A percentile compares a stretch with the other conserved stretches of the same genome.
Conservation (phyloP, 2,113 vertebrate genomes). For the Oplegnathus fasciatus region DNA sequence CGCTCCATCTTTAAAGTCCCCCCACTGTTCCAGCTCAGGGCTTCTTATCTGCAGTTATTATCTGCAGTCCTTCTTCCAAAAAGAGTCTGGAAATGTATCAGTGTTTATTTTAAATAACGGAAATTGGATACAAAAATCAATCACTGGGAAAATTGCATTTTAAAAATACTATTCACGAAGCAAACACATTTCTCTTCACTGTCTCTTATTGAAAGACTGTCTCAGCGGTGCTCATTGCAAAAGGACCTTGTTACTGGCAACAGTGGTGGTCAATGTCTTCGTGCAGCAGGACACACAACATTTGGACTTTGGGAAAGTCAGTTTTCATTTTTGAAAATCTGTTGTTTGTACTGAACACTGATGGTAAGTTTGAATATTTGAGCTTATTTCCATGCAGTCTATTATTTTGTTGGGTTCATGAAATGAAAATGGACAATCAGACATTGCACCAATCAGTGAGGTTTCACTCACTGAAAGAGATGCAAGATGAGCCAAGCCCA, state of each 20-base stretch:
- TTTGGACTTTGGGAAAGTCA: not conserved
- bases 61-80: slow-evolving; percentile 6
- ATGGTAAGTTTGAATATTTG: not conserved
- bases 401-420: not conserved
- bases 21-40: not conserved
- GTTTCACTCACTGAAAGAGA: slow-evolving; percentile 9
- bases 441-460: not conserved
- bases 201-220: not conserved
- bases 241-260: not conserved
- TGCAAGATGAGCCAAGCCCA: slow-evolving; percentile 8
- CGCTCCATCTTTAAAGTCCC: slow-evolving; percentile 45
- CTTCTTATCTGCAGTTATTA: slow-evolving; percentile 9
- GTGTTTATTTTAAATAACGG: not conserved
- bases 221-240: not conserved
- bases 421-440: slow-evolving; percentile 18
- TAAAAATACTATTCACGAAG: not conserved
- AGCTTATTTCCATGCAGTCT: not conserved
- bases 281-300: not conserved
- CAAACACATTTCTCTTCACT: not conserved
- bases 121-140: slow-evolving; percentile 3
- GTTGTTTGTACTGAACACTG: not conserved
- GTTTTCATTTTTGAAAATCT: not conserved
- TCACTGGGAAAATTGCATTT: not conserved
- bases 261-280: not conserved
- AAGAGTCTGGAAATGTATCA: not conserved